Evolutionary conservation across 2,113 vertebrate genomes (phyloP).

Genomic region (Pteropus alecto): DNA sequence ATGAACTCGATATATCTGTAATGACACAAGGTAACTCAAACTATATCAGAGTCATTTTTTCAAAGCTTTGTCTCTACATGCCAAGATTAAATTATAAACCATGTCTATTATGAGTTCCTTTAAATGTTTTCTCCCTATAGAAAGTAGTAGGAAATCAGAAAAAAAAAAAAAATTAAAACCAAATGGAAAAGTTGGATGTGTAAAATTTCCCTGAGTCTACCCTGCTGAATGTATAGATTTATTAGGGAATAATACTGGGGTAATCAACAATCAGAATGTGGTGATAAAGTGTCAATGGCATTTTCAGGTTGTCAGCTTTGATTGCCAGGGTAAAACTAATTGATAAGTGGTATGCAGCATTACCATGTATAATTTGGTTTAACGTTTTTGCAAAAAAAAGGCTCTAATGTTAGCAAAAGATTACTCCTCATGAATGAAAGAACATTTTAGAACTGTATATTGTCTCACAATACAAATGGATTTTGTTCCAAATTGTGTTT

Average conservation of each 20-base stretch:
- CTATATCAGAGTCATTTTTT: not conserved
- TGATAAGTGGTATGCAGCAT: not conserved
- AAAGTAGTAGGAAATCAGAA: not conserved
- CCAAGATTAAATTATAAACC: not conserved
- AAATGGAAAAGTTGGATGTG: not conserved
- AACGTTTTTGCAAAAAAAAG: not conserved
- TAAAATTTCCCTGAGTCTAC: not conserved
- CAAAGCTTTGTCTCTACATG: not conserved
- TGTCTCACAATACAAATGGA: not conserved
- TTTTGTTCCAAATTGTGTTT: not conserved
- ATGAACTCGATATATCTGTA: not conserved
- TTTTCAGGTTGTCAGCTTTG: not conserved
- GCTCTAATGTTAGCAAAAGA: not conserved
- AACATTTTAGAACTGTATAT: not conserved
- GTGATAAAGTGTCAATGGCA: not conserved
- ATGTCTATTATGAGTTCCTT: not conserved
- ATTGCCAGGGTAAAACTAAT: slow-evolving; percentile 34
- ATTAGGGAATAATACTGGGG: not conserved
- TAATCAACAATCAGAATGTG: not conserved
- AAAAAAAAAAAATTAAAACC: not conserved
- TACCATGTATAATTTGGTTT: not conserved
- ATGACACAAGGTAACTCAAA: not conserved
- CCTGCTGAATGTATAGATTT: not conserved
- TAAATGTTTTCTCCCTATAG: not conserved
- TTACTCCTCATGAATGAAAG: not conserved